Percentiles rank a stretch among this genome's conserved stretches.
phyloP scores from a whole-genome alignment of 2,797 vertebrate genomes.

The Ctenochaetus hawaiiensis region DNA sequence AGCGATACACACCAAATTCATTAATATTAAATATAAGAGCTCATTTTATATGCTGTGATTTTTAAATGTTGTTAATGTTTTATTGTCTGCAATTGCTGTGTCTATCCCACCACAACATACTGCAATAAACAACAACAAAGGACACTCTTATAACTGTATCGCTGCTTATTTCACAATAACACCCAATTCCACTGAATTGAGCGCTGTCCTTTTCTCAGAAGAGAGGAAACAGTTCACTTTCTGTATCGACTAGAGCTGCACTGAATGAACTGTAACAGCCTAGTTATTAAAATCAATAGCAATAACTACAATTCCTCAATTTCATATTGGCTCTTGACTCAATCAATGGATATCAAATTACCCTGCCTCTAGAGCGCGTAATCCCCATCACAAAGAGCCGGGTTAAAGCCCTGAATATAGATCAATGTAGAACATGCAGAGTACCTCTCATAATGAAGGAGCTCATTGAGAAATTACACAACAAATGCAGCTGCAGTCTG shows the following conservation, averaged over 20 bases:
- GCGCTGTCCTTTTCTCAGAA: slow-evolving; percentile 29
- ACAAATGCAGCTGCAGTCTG: slow-evolving; percentile 41
- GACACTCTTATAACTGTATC: neutral
- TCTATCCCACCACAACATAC: neutral
- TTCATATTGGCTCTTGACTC: slow-evolving; percentile 82
- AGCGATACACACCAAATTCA: slow-evolving; percentile 21
- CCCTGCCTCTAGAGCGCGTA: slow-evolving; percentile 76
- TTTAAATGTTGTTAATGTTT: slow-evolving; percentile 42
- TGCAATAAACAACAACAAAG: slow-evolving; percentile 8
- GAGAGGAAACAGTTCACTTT: slow-evolving; percentile 59
- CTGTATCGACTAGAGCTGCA: slow-evolving; percentile 69
- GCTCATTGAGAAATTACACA: slow-evolving; percentile 52
- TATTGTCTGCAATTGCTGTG: slow-evolving; percentile 23
- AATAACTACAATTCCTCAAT: slow-evolving; percentile 88
- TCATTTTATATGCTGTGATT: slow-evolving; percentile 12
- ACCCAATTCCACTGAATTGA: slow-evolving; percentile 11
- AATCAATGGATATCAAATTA: slow-evolving; percentile 89
- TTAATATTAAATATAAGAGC: slow-evolving; percentile 37
- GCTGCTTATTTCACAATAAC: slow-evolving; percentile 35
- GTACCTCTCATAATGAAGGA: slow-evolving; percentile 50
- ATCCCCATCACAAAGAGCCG: slow-evolving; percentile 76
- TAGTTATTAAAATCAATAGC: slow-evolving; percentile 91
- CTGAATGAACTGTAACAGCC: slow-evolving; percentile 85
- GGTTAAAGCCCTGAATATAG: slow-evolving; percentile 70
- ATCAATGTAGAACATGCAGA: slow-evolving; percentile 72